Evolutionary conservation across 2,888 invertebrate genomes (phyloP).

Genomic region (Eupsilia transversa): DNA sequence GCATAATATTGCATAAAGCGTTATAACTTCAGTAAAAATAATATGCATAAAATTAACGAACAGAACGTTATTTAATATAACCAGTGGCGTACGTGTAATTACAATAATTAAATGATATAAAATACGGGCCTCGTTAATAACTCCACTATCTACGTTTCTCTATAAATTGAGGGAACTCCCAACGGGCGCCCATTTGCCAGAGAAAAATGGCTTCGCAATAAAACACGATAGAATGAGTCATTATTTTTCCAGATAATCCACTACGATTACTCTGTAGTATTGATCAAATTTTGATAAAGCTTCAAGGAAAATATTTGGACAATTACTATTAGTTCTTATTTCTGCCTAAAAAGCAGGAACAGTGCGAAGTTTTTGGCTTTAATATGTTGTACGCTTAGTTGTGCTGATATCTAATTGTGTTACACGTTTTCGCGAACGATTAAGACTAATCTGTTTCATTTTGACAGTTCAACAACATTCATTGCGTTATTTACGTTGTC

Average conservation of each 20-base stretch:
- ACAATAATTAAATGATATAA: constrained; percentile 62
- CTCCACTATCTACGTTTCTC: constrained; percentile 65
- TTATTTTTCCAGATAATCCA: constrained; percentile 68
- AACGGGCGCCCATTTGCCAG: constrained; percentile 66
- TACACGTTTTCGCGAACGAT: too few relatives aligned
- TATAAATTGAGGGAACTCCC: constrained; percentile 71
- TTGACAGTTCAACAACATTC: too few relatives aligned
- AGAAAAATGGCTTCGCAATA: constrained; percentile 72
- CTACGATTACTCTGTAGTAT: constrained; percentile 55
- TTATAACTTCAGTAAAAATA: constrained; percentile 21
- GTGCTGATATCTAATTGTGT: too few relatives aligned
- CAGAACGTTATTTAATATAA: constrained; percentile 43
- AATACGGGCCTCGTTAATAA: constrained; percentile 61
- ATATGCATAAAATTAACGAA: constrained; percentile 25
- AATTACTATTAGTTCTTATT: constrained; percentile 18
- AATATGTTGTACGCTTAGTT: background rate
- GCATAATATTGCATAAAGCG: background rate
- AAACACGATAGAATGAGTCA: constrained; percentile 69
- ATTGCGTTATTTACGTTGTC: too few relatives aligned
- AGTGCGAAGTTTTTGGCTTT: constrained; percentile 7
- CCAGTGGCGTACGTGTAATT: constrained; percentile 41
- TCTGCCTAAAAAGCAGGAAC: background rate
- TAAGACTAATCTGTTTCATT: too few relatives aligned
- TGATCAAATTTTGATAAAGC: constrained; percentile 51
- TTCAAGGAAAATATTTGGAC: constrained; percentile 48